Percentiles rank a stretch among this genome's conserved stretches.
Evolutionary conservation across 2,113 vertebrate genomes (phyloP).

Genomic region (Salvelinus sp.): DNA sequence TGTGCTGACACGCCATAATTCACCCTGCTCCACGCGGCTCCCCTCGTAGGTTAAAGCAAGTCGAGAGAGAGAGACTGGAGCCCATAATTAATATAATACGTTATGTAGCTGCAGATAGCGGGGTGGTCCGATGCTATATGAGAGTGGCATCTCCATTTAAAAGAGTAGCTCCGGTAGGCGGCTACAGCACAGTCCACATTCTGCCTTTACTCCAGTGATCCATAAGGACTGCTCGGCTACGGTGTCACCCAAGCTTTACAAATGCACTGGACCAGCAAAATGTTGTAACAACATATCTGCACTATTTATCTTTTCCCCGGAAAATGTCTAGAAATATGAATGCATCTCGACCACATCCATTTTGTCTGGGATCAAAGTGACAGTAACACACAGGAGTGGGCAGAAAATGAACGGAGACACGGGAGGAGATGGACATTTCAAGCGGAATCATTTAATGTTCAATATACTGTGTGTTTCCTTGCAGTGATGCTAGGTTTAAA

Average conservation of each 20-base stretch:
- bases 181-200: conserved; percentile 7
- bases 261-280: conserved; percentile 59
- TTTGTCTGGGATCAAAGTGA: conserved; percentile 61
- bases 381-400: conserved; percentile 35
- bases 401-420: conserved; percentile 45
- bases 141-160: conserved; percentile 46
- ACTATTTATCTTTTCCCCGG: conserved; percentile 68
- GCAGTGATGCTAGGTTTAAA: neutral
- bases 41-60: conserved; percentile 31
- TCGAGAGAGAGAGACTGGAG: conserved; percentile 1
- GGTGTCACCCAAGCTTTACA: conserved; percentile 59
- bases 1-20: conserved; percentile 49
- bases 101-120: conserved; percentile 15
- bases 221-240: conserved; percentile 49
- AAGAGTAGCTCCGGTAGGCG: conserved; percentile 9
- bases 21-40: conserved; percentile 34
- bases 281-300: conserved; percentile 70
- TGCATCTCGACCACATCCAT: conserved; percentile 59
- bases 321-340: conserved; percentile 68
- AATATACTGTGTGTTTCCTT: conserved; percentile 55
- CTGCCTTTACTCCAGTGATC: conserved; percentile 48
- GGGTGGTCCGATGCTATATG: conserved; percentile 24
- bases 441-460: conserved; percentile 57
- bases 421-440: conserved; percentile 54
- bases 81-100: conserved; percentile 18